Conservation (phyloP, 2,888 invertebrate species). For the Agonopterix subpropinquella region DNA sequence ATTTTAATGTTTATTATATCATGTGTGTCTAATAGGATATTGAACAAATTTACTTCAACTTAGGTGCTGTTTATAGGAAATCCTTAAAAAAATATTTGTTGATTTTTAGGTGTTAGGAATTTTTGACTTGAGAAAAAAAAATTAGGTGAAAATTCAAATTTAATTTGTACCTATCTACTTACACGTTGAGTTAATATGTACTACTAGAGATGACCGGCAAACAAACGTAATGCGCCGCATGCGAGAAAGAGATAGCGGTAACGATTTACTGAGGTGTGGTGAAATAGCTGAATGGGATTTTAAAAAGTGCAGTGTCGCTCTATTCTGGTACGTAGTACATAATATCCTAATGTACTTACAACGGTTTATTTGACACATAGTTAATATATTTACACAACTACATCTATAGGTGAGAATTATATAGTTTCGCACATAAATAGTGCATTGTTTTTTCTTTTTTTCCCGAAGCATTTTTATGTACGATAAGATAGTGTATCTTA, state of each 20-base stretch:
- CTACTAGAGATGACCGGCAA: too few relatives aligned
- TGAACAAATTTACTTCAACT: slow-evolving; percentile 42
- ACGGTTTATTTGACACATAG: neutral
- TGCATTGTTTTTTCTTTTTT: slow-evolving; percentile 33
- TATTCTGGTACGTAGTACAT: too few relatives aligned
- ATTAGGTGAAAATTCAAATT: too few relatives aligned
- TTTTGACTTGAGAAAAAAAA: neutral
- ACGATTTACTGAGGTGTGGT: too few relatives aligned
- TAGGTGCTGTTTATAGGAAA: slow-evolving; percentile 36
- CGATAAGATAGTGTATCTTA: slow-evolving; percentile 1
- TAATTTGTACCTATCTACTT: too few relatives aligned
- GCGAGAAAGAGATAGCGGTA: too few relatives aligned
- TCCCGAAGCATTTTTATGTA: slow-evolving; percentile 36
- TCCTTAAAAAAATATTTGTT: neutral
- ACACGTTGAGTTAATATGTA: neutral
- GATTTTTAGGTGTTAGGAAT: too few relatives aligned
- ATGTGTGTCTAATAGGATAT: slow-evolving; percentile 17
- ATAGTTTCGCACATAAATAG: slow-evolving; percentile 35
- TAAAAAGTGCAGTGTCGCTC: too few relatives aligned
- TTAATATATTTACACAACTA: slow-evolving; percentile 1
- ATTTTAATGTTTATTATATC: slow-evolving; percentile 5
- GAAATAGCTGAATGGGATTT: too few relatives aligned
- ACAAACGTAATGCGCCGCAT: too few relatives aligned
- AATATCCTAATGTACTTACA: neutral
- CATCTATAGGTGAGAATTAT: neutral